phyloP scores from a whole-genome alignment of 92 coral and sea anemone genomes.

The Paramuricea clavata region DNA sequence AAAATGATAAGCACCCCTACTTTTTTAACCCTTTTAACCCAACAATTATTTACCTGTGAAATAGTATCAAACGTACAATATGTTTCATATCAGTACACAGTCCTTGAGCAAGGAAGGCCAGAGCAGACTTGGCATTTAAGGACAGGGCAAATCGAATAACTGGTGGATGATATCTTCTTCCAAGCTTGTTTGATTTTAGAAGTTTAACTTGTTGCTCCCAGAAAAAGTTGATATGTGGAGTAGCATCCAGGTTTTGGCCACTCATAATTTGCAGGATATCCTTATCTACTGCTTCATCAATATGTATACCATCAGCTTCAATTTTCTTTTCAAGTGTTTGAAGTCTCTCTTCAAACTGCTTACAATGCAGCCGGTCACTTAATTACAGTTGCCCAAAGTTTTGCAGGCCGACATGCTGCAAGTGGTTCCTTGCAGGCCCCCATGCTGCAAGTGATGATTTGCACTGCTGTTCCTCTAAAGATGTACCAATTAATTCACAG shows the following conservation, averaged over 20 bases:
- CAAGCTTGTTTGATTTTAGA: background rate
- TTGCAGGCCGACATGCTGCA: background rate
- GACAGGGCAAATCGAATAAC: background rate
- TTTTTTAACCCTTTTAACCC: too few species aligned
- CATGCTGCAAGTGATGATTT: too few species aligned
- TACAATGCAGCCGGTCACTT: background rate
- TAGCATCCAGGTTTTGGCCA: background rate
- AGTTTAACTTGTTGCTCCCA: background rate
- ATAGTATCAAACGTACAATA: background rate
- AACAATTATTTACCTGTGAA: too few species aligned
- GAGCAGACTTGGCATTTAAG: background rate
- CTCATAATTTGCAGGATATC: background rate
- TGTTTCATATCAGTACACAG: background rate
- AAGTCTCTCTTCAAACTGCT: background rate
- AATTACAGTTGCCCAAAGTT: background rate
- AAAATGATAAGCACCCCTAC: too few species aligned
- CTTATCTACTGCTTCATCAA: background rate
- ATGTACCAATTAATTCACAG: too few species aligned
- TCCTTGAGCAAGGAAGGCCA: background rate
- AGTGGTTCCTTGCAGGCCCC: background rate
- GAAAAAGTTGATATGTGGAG: background rate
- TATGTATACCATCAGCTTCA: background rate
- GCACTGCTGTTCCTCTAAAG: too few species aligned
- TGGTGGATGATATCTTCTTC: background rate
- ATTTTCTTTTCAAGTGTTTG: background rate